Base-by-base conservation (phyloP, 2,113 vertebrate genomes). In the Marmota flaviventris region DNA sequence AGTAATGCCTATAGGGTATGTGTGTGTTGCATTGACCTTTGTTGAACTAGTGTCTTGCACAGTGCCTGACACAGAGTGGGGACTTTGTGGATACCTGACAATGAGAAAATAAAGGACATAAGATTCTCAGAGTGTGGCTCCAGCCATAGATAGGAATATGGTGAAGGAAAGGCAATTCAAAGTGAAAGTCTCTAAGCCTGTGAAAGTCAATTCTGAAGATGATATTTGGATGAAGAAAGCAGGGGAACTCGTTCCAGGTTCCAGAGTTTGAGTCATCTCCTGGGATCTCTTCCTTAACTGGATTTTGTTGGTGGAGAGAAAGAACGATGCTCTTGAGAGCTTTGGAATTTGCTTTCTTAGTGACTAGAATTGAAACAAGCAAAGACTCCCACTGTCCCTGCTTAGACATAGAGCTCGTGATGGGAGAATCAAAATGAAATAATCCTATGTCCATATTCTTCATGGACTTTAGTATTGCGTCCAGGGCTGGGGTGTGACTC, bases 321-420 rank as follows among this genome's bases (percentile, higher is more conserved):
- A 53, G 63, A 39, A 77, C 56, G n/a, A 25, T 4, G 37, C 29
- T 24, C 42, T 39, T 34, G 1, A 27, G 1, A 37, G 51, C 45
- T 51, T 67, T 63, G 32, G 78, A 94, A 92, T 75, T 45, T 89
- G 32, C 75, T 92, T n/a, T 83, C 70, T 83, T 45, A n/a, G 65
- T 65, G 29, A 58, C 39, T 56, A 34, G 12, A 73, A 39, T 10
- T 58, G 22, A 77, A 51, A 34, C 20, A 65, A 16, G 5, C 13
- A 63, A 22, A 81, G 75, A 34, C 27, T 69, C 84, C 34, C 37
- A 6, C 7, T 75, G 29, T 67, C 42, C 22, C 12, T 32, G 1
- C 29, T 48, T 58, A 39, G 18, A 75, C 48, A 51, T 51, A 51
- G 48, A 51, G 16, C 20, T 34, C 32, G 2, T 3, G 2, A 73